Conservation (phyloP, 2,113 vertebrate genomes). For the Xenopus tropicalis region UCB_Xtro_10.0 CM004444.2:149524001-149524500, state of each 20-base stretch:
- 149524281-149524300: conserved; percentile 21
- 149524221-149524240: conserved; percentile 13
- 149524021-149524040: conserved; percentile 32
- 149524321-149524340: too few species aligned
- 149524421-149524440: too few species aligned
- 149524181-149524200: conserved; percentile 10
- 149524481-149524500: too few species aligned
- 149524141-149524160: background rate
- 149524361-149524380: too few species aligned
- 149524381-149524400: too few species aligned
- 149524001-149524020: conserved; percentile 31
- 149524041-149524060: conserved; percentile 19
- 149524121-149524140: conserved; percentile 26
- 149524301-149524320: background rate
- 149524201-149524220: conserved; percentile 1
- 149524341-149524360: too few species aligned
- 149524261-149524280: conserved; percentile 21
- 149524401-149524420: too few species aligned
- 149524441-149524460: too few species aligned
- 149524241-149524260: background rate
- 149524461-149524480: too few species aligned
- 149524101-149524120: background rate
- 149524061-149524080: conserved; percentile 19
- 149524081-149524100: conserved; percentile 10
- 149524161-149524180: background rate